A percentile compares a stretch with the other conserved stretches of the same genome.
Conservation (phyloP, 2,797 vertebrate genomes). For the Rhinoraja longicauda region DNA sequence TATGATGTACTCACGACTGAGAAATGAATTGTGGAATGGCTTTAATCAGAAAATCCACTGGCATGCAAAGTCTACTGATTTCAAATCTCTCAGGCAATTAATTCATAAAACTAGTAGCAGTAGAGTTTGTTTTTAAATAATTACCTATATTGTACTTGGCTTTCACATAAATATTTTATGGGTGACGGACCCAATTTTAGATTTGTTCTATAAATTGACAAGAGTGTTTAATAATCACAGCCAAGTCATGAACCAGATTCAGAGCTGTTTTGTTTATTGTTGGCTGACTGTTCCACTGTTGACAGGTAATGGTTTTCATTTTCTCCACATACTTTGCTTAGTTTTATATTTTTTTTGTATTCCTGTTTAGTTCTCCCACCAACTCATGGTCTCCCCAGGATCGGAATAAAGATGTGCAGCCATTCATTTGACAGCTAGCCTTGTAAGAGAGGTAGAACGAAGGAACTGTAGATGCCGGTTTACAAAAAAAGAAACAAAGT, state of each 20-base stretch:
- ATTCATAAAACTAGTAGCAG: background rate
- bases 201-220: background rate
- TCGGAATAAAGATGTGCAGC: background rate
- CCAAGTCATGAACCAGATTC: background rate
- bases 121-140: background rate
- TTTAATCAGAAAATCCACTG: background rate
- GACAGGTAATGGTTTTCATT: background rate
- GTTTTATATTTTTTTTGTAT: background rate
- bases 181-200: background rate
- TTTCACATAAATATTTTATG: background rate
- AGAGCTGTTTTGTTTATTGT: background rate
- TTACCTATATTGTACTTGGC: background rate
- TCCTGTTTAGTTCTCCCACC: background rate
- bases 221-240: background rate
- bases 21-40: background rate
- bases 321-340: background rate
- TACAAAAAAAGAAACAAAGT: too few species aligned
- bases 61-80: background rate
- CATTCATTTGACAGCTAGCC: background rate
- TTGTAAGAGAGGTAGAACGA: too few species aligned
- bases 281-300: background rate
- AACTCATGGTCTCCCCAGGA: background rate
- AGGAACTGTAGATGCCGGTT: too few species aligned
- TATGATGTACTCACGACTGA: background rate
- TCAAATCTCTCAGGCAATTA: background rate